Evolutionary conservation across 2,113 vertebrate genomes (phyloP).

Genomic region (Cygnus atratus): DNA sequence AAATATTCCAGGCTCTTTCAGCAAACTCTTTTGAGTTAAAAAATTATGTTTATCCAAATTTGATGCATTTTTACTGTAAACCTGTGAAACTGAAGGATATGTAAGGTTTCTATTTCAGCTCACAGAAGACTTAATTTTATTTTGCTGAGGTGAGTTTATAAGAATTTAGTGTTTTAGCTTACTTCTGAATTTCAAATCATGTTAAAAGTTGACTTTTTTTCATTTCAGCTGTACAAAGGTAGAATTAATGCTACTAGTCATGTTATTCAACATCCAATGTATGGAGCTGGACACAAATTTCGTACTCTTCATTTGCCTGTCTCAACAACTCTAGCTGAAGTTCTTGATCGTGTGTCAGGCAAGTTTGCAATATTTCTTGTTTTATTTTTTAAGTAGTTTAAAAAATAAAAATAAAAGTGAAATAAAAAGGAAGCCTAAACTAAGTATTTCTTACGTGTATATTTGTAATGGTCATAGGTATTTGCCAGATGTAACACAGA

Average conservation of each 20-base stretch:
- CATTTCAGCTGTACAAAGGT: slow-evolving; percentile 92
- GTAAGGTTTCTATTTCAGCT: background rate
- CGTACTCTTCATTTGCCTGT: slow-evolving; percentile 97
- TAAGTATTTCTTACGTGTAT: background rate
- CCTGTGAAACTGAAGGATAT: background rate
- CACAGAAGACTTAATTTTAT: background rate
- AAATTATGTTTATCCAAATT: background rate
- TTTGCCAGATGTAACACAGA: background rate
- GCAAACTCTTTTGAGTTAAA: background rate
- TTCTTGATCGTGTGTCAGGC: slow-evolving; percentile 97
- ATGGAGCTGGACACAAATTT: slow-evolving; percentile 98
- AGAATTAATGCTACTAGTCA: slow-evolving; percentile 99
- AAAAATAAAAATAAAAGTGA: background rate
- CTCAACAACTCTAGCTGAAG: slow-evolving; percentile 95
- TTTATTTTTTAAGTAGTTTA: background rate
- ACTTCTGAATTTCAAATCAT: background rate
- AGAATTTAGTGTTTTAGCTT: background rate
- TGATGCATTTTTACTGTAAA: background rate
- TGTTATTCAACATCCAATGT: slow-evolving; percentile 98
- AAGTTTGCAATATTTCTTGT: slow-evolving; percentile 44
- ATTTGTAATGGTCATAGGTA: background rate
- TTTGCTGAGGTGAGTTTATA: background rate
- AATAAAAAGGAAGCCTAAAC: background rate
- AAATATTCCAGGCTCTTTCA: background rate
- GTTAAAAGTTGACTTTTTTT: background rate